A percentile compares a stretch with the other conserved stretches of the same genome.
These are phyloP conservation scores for Camponotus vicinus DNA, from an alignment of 1,140 invertebrate species.

Conservation along the genomic window DNA sequence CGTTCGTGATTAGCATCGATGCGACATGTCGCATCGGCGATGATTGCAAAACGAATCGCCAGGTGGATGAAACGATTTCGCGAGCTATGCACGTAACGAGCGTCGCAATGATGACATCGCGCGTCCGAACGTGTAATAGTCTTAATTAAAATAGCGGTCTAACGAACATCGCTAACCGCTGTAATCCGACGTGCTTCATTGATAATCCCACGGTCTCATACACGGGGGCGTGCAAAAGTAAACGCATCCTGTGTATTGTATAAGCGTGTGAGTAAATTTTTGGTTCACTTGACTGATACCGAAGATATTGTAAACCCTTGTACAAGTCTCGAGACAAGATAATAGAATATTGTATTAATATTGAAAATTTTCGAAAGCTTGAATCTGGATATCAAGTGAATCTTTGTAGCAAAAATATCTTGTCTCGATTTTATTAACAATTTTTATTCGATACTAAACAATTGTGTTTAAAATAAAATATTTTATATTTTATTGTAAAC, in stretches of 20 bases:
- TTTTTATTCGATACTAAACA: too few relatives aligned
- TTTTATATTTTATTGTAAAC: too few relatives aligned
- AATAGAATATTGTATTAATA: too few relatives aligned
- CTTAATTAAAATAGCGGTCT: constrained; percentile 81
- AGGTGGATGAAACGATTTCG: constrained; percentile 64
- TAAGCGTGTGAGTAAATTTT: too few relatives aligned
- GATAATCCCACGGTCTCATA: constrained; percentile 63
- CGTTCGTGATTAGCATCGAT: constrained; percentile 44
- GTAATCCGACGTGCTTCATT: constrained; percentile 75
- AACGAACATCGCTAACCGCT: constrained; percentile 75
- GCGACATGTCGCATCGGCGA: constrained; percentile 38
- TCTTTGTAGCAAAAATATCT: too few relatives aligned
- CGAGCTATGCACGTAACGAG: constrained; percentile 72
- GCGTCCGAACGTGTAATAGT: constrained; percentile 78
- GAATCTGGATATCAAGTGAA: too few relatives aligned
- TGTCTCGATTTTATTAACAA: too few relatives aligned
- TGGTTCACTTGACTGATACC: neutral
- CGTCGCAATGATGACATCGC: constrained; percentile 64
- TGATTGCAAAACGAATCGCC: constrained; percentile 60
- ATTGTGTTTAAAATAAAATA: too few relatives aligned
- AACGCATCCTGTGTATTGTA: neutral
- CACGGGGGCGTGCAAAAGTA: too few relatives aligned
- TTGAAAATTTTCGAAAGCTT: too few relatives aligned
- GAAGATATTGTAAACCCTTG: too few relatives aligned
- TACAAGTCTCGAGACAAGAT: too few relatives aligned